phyloP scores from a whole-genome alignment of 2,888 invertebrate species.

The Athrips mouffetella region DNA sequence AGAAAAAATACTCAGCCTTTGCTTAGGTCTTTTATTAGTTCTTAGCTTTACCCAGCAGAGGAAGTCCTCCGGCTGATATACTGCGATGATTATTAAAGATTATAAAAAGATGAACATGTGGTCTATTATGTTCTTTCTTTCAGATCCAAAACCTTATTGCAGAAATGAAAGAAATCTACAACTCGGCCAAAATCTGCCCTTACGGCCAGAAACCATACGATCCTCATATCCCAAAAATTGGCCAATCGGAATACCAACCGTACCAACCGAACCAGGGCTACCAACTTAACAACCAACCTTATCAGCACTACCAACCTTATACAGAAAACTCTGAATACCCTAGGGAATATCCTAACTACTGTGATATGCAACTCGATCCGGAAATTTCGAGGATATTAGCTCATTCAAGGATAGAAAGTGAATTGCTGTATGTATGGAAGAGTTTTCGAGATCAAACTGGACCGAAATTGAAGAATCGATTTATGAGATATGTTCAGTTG shows the following conservation, averaged over 20 bases:
- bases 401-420: constrained; percentile 85
- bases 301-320: constrained; percentile 55
- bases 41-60: too few relatives aligned
- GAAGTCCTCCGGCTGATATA: too few relatives aligned
- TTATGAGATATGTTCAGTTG: constrained; percentile 86
- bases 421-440: constrained; percentile 87
- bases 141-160: constrained; percentile 84
- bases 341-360: constrained; percentile 63
- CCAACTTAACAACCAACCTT: constrained; percentile 48
- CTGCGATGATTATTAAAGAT: too few relatives aligned
- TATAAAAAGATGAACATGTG: too few relatives aligned
- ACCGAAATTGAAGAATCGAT: constrained; percentile 84
- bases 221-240: constrained; percentile 49
- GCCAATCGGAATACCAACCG: constrained; percentile 31
- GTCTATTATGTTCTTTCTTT: too few relatives aligned
- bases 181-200: constrained; percentile 84
- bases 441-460: constrained; percentile 90
- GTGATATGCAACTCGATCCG: constrained; percentile 79
- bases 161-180: constrained; percentile 89
- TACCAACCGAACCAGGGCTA: constrained; percentile 30
- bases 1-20: too few relatives aligned
- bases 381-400: constrained; percentile 81
- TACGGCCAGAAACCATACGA: constrained; percentile 76
- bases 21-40: too few relatives aligned
- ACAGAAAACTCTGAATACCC: constrained; percentile 44